These are phyloP conservation scores for Acanthurus leucopareius DNA, from an alignment of 2,797 vertebrate genomes.

Conservation along the genomic window DNA sequence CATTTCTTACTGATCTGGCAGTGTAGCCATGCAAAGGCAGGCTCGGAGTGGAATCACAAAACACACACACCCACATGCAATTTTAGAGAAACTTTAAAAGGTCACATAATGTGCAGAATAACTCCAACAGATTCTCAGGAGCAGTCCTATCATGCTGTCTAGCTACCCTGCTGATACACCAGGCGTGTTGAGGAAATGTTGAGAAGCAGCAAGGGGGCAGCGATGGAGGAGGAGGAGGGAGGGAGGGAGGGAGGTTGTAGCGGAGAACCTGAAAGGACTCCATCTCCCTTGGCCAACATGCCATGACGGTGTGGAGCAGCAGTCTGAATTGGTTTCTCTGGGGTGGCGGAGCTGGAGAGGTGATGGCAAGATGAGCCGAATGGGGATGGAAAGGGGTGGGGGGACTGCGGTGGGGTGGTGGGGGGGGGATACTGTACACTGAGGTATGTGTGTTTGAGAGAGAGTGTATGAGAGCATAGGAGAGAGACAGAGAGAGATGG, in stretches of 20 bases:
- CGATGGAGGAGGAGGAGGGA: not conserved
- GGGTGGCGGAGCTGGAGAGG: slow-evolving; percentile 71
- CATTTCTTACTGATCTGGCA: slow-evolving; percentile 59
- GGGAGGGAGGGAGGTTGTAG: slow-evolving; percentile 54
- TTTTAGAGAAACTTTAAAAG: slow-evolving; percentile 66
- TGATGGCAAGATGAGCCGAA: slow-evolving; percentile 77
- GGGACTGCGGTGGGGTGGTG: not conserved
- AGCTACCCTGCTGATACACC: slow-evolving; percentile 68
- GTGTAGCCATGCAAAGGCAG: slow-evolving; percentile 31
- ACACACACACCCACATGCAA: slow-evolving; percentile 33
- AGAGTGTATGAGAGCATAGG: slow-evolving; percentile 21
- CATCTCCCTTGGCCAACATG: slow-evolving; percentile 82
- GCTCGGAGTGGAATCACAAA: slow-evolving; percentile 26
- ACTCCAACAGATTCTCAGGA: slow-evolving; percentile 64
- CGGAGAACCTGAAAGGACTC: slow-evolving; percentile 78
- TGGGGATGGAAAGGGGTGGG: slow-evolving; percentile 44
- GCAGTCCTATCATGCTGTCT: slow-evolving; percentile 55
- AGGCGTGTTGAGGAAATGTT: slow-evolving; percentile 72
- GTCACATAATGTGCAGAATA: slow-evolving; percentile 71
- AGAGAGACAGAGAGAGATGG: slow-evolving; percentile 43
- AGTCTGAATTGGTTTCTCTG: slow-evolving; percentile 81
- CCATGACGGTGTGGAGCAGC: slow-evolving; percentile 81
- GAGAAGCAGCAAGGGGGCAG: slow-evolving; percentile 64
- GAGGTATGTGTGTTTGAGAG: slow-evolving; percentile 58
- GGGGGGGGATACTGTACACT: slow-evolving; percentile 46